These are phyloP conservation scores for Drosophila albomicans DNA, from an alignment of 1,140 invertebrate genomes.

Conservation along the genomic window DNA sequence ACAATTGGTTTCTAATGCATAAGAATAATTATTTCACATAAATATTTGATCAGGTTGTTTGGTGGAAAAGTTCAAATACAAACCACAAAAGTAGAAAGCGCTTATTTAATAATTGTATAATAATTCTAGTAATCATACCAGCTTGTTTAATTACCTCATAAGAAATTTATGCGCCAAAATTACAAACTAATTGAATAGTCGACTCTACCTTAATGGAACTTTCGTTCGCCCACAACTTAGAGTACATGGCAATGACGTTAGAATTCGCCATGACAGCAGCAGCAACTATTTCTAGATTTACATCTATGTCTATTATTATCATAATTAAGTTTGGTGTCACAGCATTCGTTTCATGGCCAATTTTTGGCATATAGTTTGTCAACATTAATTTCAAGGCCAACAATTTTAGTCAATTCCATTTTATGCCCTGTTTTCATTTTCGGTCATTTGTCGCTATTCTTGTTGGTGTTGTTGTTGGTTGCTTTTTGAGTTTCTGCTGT, in stretches of 20 bases:
- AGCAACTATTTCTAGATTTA: background rate
- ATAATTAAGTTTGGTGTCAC: conserved; percentile 21
- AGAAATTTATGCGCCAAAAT: too few relatives aligned
- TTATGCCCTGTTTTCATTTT: conserved; percentile 5
- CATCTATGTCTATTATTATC: conserved; percentile 24
- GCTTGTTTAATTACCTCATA: too few relatives aligned
- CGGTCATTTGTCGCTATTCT: conserved; percentile 4
- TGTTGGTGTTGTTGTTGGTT: background rate
- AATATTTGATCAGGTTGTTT: too few relatives aligned
- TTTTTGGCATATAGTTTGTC: conserved; percentile 30
- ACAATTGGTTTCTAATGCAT: too few relatives aligned
- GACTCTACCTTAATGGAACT: too few relatives aligned
- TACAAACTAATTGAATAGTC: too few relatives aligned
- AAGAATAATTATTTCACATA: too few relatives aligned
- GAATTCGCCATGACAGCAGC: background rate
- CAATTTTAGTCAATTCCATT: conserved; percentile 25
- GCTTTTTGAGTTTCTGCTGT: background rate
- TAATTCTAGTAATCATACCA: too few relatives aligned
- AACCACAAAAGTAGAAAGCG: too few relatives aligned
- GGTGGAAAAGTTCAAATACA: too few relatives aligned
- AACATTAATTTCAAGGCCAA: conserved; percentile 48
- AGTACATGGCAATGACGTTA: background rate
- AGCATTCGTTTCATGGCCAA: conserved; percentile 16
- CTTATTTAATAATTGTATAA: too few relatives aligned
- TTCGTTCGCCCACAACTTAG: background rate